These are phyloP conservation scores for Sandelia bainsii DNA, from an alignment of 2,797 vertebrate genomes.

Conservation along the genomic window DNA sequence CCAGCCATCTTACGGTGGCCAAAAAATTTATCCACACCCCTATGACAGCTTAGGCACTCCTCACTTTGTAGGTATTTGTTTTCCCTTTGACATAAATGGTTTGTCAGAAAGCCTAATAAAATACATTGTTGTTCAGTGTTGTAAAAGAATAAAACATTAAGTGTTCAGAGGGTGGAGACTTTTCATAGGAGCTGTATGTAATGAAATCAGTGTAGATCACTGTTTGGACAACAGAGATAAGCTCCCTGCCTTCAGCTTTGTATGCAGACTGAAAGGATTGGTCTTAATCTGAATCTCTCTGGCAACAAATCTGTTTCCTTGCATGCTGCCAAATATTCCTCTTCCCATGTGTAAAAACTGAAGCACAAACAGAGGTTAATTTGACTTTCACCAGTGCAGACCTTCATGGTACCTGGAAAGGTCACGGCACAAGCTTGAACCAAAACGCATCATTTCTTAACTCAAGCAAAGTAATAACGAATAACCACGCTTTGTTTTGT, in stretches of 20 bases:
- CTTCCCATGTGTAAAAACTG: conserved; percentile 27
- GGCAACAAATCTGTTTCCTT: conserved; percentile 57
- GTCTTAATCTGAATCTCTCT: conserved; percentile 32
- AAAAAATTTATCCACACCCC: neutral
- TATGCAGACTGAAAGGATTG: conserved; percentile 31
- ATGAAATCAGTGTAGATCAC: conserved; percentile 36
- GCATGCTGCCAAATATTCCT: conserved; percentile 41
- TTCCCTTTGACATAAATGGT: neutral
- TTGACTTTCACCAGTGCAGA: conserved; percentile 38
- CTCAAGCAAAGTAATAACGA: neutral
- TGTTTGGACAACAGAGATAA: conserved; percentile 72
- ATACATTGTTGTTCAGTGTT: neutral
- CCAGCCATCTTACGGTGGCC: neutral
- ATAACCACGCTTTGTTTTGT: neutral
- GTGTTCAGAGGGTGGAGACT: neutral
- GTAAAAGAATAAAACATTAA: conserved; percentile 8
- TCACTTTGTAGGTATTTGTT: neutral
- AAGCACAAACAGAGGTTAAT: conserved; percentile 58
- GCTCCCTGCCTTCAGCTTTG: conserved; percentile 45
- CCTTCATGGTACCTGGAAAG: conserved; percentile 28
- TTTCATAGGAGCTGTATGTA: conserved; percentile 16
- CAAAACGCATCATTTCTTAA: neutral
- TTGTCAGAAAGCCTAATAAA: neutral
- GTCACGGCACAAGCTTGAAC: neutral
- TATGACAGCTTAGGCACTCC: neutral